Percentiles rank a stretch among this genome's conserved stretches.
These are phyloP conservation scores for Ochropleura leucogaster DNA, from an alignment of 2,888 invertebrate genomes.

Conservation along the genomic window DNA sequence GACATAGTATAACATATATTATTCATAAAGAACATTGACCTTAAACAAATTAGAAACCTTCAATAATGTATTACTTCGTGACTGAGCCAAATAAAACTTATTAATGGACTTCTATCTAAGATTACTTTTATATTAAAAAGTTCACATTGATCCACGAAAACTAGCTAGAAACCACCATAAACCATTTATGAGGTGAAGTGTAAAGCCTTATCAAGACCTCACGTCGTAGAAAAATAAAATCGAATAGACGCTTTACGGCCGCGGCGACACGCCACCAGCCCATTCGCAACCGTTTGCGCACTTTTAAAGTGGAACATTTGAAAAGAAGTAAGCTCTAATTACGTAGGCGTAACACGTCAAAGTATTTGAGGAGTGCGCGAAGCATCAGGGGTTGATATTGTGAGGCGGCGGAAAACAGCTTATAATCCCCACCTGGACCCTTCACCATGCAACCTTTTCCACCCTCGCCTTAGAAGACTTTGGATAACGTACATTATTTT, in stretches of 20 bases:
- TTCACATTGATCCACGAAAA: conserved; percentile 5
- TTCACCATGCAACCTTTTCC: conserved; percentile 32
- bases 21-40: neutral
- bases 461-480: conserved; percentile 21
- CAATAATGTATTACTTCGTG: conserved; percentile 2
- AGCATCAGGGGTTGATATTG: conserved; percentile 59
- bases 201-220: conserved; percentile 25
- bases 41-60: conserved; percentile 4
- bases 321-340: conserved; percentile 66
- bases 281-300: conserved; percentile 33
- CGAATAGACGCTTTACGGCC: conserved; percentile 25
- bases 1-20: no score
- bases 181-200: conserved; percentile 25
- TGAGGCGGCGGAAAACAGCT: conserved; percentile 51
- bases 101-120: conserved; percentile 7
- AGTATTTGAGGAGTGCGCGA: conserved; percentile 57
- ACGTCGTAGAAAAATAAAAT: conserved; percentile 37
- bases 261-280: conserved; percentile 14
- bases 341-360: conserved; percentile 62
- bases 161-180: conserved; percentile 13
- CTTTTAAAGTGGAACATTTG: conserved; percentile 54
- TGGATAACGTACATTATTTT: conserved; percentile 24
- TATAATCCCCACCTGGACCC: conserved; percentile 49
- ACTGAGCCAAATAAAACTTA: conserved; percentile 6
- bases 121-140: conserved; percentile 4